Conservation (phyloP, 2,113 vertebrate genomes). For the Furnarius figulus region DNA sequence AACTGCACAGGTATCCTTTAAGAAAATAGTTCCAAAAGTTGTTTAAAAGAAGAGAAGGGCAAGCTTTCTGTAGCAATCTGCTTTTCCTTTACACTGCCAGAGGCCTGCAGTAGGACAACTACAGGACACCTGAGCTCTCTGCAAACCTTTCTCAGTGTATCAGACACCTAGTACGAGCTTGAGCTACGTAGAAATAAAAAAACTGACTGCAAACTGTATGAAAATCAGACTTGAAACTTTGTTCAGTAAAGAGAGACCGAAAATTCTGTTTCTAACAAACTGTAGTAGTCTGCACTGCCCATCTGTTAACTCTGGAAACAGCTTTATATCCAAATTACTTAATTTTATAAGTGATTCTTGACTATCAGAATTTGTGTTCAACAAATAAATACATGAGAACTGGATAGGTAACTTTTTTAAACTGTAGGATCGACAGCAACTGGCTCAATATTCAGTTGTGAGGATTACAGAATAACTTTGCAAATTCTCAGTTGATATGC, state of each 20-base stretch:
- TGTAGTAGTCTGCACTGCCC: neutral
- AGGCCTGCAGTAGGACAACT: neutral
- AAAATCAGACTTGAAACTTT: neutral
- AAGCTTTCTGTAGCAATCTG: neutral
- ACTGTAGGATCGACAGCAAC: neutral
- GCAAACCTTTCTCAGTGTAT: neutral
- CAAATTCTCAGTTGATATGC: neutral
- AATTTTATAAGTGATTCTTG: neutral
- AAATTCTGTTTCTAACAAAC: neutral
- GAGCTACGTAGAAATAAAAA: neutral
- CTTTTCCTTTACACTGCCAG: neutral
- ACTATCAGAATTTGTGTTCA: neutral
- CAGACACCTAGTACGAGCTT: accelerated
- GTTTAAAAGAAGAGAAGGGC: neutral
- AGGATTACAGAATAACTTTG: neutral
- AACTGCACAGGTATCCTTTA: neutral
- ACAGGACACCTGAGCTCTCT: neutral
- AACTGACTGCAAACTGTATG: neutral
- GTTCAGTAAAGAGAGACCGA: neutral
- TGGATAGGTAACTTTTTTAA: neutral
- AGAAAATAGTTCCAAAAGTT: neutral
- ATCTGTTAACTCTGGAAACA: neutral
- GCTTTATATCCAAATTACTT: neutral
- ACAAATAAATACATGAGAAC: neutral
- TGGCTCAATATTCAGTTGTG: neutral